Percentiles rank a stretch among this genome's conserved stretches.
These are phyloP conservation scores for Bos indicus DNA, from an alignment of 2,113 vertebrate species.

Conservation along the genomic window DNA sequence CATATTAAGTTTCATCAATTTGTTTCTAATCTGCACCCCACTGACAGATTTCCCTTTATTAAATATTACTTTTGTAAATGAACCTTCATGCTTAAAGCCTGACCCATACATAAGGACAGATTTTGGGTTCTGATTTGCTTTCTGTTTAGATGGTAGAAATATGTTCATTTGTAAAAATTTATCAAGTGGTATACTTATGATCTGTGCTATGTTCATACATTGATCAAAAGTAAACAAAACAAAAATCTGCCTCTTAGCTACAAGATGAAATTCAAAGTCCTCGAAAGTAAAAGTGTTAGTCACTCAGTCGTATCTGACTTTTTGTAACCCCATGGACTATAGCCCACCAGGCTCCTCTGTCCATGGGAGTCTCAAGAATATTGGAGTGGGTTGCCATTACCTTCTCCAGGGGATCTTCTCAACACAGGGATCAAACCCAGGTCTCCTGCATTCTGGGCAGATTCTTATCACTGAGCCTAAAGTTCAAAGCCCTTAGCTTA, in stretches of 20 bases:
- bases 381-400: neutral
- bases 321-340: neutral
- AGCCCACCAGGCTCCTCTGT: neutral
- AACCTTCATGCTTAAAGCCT: neutral
- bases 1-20: neutral
- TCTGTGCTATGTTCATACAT: neutral
- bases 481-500: neutral
- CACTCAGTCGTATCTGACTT: neutral
- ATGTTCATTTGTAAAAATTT: neutral
- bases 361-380: neutral
- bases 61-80: neutral
- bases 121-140: neutral
- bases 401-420: neutral
- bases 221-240: neutral
- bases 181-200: neutral
- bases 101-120: neutral
- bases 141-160: neutral
- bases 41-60: neutral
- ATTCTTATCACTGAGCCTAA: neutral
- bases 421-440: neutral
- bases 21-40: neutral
- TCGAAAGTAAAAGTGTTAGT: neutral
- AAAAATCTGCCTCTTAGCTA: neutral
- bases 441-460: neutral
- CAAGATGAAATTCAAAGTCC: neutral